Percentiles rank a stretch among this genome's conserved stretches.
Conservation (phyloP, 2,113 vertebrate species). For the Capreolus pygargus region DNA sequence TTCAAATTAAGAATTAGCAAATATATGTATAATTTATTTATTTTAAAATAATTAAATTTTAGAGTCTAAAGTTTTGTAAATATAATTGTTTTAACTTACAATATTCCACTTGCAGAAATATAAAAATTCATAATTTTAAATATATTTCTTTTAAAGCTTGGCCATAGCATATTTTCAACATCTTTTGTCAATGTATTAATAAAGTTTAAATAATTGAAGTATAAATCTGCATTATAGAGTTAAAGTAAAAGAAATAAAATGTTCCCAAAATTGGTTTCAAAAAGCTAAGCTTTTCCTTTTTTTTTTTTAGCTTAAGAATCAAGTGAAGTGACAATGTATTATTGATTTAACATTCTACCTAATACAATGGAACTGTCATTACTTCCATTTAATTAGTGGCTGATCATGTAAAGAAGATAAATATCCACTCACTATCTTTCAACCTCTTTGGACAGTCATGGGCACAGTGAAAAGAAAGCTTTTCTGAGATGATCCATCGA, state of each 20-base stretch:
- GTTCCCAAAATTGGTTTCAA: neutral
- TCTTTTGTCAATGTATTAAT: neutral
- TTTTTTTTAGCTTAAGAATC: neutral
- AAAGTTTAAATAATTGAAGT: neutral
- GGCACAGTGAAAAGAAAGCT: neutral
- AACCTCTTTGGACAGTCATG: neutral
- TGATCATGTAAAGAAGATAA: neutral
- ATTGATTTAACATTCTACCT: neutral
- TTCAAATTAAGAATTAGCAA: neutral
- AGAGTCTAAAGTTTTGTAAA: neutral
- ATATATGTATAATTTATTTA: neutral
- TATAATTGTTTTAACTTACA: neutral
- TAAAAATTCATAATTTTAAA: neutral
- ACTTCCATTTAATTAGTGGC: slow-evolving; percentile 13
- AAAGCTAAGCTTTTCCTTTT: neutral
- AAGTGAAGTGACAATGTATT: neutral
- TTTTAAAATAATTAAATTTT: neutral
- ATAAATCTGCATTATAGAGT: neutral
- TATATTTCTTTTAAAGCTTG: neutral
- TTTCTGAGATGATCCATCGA: neutral
- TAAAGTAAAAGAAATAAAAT: neutral
- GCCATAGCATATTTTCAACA: neutral
- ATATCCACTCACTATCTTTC: neutral
- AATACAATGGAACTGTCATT: neutral
- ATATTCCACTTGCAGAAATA: neutral